A percentile compares a stretch with the other conserved stretches of the same genome.
Conservation (phyloP, 2,888 invertebrate species). For the Megalurothrips usitatus region DNA sequence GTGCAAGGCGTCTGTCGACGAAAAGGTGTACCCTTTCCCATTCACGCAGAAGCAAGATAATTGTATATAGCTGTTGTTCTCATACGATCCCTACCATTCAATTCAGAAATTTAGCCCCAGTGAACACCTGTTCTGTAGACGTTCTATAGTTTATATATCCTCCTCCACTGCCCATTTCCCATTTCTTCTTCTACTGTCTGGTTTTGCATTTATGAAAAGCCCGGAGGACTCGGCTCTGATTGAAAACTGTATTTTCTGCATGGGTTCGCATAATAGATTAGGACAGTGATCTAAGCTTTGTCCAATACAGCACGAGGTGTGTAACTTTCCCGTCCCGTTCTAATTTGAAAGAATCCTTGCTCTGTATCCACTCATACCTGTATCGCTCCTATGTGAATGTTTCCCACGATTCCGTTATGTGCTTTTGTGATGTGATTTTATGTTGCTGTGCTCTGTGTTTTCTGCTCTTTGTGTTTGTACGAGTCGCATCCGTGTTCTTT, state of each 20-base stretch:
- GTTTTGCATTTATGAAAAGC: background rate
- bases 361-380: no score
- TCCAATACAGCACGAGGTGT: background rate
- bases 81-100: no score
- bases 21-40: no score
- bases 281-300: background rate
- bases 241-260: background rate
- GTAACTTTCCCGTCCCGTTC: background rate
- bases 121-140: no score
- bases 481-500: background rate
- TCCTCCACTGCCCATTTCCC: background rate
- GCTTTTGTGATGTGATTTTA: background rate
- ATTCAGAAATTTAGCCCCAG: no score
- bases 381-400: no score
- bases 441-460: background rate
- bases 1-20: no score
- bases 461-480: background rate
- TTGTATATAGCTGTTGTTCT: background rate
- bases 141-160: background rate
- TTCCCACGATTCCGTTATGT: no score
- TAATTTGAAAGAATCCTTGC: no score
- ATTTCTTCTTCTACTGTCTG: background rate
- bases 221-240: background rate
- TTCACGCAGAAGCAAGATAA: background rate
- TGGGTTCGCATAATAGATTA: background rate